A percentile compares a stretch with the other conserved stretches of the same genome.
Evolutionary conservation across 1,140 invertebrate genomes (phyloP).

Genomic region (Scaptomyza hsui): DNA sequence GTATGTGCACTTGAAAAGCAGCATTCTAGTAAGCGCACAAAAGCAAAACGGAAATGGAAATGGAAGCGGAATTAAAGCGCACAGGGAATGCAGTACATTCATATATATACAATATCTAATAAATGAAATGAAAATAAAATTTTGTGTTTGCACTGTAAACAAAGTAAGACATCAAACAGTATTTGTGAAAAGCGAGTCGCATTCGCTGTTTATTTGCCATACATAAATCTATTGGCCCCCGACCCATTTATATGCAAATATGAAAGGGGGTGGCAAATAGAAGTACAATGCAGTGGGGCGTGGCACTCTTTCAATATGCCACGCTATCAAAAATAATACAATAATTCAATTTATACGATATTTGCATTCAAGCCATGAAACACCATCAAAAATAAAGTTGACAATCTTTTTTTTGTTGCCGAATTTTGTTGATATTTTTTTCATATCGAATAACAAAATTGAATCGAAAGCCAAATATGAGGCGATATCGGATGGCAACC

Average conservation of each 20-base stretch:
- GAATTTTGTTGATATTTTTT: constrained; percentile 18
- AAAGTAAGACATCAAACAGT: constrained; percentile 60
- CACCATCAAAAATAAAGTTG: constrained; percentile 2
- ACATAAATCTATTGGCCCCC: constrained; percentile 27
- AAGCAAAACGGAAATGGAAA: constrained; percentile 56
- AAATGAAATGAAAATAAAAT: constrained; percentile 64
- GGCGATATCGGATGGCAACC: constrained; percentile 12
- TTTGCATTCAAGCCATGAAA: constrained; percentile 48
- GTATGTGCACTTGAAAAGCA: constrained; percentile 60
- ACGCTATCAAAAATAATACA: constrained; percentile 67
- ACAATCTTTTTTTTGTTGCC: constrained; percentile 17
- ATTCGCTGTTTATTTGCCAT: constrained; percentile 26
- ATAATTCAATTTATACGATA: constrained; percentile 71
- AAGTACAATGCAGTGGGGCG: constrained; percentile 18
- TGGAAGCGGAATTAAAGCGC: constrained; percentile 42
- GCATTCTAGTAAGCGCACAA: constrained; percentile 52
- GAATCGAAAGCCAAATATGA: constrained; percentile 30
- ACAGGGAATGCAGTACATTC: background rate
- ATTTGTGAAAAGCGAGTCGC: constrained; percentile 50
- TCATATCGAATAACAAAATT: background rate
- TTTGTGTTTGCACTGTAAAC: constrained; percentile 53
- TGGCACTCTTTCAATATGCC: constrained; percentile 33
- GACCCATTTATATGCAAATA: constrained; percentile 43
- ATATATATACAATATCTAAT: too few species aligned
- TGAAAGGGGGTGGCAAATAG: background rate